These are phyloP conservation scores for Chauna torquata DNA, from an alignment of 2,113 vertebrate genomes.

Conservation along the genomic window DNA sequence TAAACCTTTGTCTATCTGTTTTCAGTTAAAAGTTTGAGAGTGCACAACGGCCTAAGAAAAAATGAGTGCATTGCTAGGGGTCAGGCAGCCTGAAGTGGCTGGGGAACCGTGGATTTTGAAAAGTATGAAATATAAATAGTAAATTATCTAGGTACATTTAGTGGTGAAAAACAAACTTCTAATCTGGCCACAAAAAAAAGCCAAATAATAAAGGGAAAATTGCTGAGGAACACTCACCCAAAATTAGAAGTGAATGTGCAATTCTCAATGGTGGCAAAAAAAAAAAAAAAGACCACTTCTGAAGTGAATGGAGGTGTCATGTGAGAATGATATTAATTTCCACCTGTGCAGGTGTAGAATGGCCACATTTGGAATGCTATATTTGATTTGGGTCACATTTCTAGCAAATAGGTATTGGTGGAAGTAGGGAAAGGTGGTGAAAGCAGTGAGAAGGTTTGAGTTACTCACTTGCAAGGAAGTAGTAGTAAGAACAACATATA, in stretches of 20 bases:
- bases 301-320: not conserved
- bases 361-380: not conserved
- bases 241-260: constrained; percentile 14
- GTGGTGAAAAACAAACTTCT: constrained; percentile 35
- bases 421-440: not conserved
- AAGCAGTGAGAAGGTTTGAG: not conserved
- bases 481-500: not conserved
- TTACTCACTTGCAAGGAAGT: not conserved
- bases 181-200: not conserved
- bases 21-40: not conserved
- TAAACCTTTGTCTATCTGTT: not conserved
- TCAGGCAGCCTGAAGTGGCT: not conserved
- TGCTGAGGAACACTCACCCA: constrained; percentile 1
- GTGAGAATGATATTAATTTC: not conserved
- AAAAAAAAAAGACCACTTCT: not conserved
- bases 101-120: not conserved
- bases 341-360: not conserved
- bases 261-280: not conserved
- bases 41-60: not conserved
- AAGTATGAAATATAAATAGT: constrained; percentile 41
- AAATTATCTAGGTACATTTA: not conserved
- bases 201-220: not conserved
- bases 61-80: not conserved
- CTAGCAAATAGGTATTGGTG: not conserved
- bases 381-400: not conserved